Evolutionary conservation across 1,140 invertebrate genomes (phyloP).

Genomic region (Ooceraea biroi): DNA sequence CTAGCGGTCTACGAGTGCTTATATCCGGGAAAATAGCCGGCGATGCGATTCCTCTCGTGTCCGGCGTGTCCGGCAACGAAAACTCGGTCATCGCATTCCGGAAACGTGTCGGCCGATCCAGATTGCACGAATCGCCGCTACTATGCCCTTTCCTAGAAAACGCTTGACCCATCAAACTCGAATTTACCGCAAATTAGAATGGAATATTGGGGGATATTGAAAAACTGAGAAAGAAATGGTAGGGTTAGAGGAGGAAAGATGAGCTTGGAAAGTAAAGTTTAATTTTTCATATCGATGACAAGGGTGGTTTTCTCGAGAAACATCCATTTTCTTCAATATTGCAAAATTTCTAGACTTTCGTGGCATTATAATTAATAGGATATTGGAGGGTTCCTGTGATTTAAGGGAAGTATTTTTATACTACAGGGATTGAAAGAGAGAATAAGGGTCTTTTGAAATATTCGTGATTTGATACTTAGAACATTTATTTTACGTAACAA

Average conservation of each 20-base stretch:
- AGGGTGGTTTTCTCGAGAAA: neutral
- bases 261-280: neutral
- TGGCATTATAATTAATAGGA: neutral
- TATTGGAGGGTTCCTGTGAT: neutral
- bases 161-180: neutral
- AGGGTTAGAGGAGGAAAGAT: neutral
- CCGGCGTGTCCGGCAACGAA: conserved; percentile 38
- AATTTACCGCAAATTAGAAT: neutral
- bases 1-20: conserved; percentile 32
- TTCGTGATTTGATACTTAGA: neutral
- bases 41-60: conserved; percentile 43
- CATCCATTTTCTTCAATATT: neutral
- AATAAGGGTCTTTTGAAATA: neutral
- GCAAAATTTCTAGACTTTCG: neutral
- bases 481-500: neutral
- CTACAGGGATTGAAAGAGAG: neutral
- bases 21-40: conserved; percentile 36
- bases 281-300: neutral
- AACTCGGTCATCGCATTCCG: conserved; percentile 52
- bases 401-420: neutral
- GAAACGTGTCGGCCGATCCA: conserved; percentile 30
- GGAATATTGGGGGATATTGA: neutral
- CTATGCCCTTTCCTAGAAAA: neutral
- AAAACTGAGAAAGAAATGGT: neutral
- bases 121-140: conserved; percentile 33